Evolutionary conservation across 1,140 invertebrate species (phyloP).

Genomic region (Drosophila truncata): DNA sequence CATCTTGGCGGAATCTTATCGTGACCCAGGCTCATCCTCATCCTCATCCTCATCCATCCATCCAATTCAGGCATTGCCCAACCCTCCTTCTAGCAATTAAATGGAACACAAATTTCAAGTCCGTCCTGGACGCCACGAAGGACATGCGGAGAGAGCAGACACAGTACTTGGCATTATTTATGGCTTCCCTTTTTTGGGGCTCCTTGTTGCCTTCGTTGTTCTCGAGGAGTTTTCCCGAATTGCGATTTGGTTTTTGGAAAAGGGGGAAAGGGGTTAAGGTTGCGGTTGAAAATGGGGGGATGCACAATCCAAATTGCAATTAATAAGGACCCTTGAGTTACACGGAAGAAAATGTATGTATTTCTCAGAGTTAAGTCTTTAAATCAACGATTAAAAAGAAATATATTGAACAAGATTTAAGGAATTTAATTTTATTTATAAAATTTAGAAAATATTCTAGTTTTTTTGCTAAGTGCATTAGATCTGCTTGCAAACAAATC

Average conservation of each 20-base stretch:
- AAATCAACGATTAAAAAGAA: not conserved
- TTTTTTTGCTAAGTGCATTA: constrained; percentile 4
- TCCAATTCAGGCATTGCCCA: not conserved
- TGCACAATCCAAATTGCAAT: constrained; percentile 65
- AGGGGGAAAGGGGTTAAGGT: not conserved
- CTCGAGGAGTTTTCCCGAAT: constrained; percentile 55
- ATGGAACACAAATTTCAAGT: constrained; percentile 62
- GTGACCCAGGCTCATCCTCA: constrained; percentile 5
- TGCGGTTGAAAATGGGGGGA: constrained; percentile 14
- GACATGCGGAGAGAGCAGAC: constrained; percentile 44
- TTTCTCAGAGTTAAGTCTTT: not conserved
- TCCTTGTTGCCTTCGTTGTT: constrained; percentile 36
- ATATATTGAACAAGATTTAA: not conserved
- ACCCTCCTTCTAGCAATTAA: constrained; percentile 54
- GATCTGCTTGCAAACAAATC: constrained; percentile 35
- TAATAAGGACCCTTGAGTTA: constrained; percentile 50
- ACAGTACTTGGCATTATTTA: constrained; percentile 78
- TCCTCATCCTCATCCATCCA: not conserved
- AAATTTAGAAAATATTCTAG: not conserved
- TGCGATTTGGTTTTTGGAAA: constrained; percentile 11
- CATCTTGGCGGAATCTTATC: constrained; percentile 43
- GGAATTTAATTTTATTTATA: too few species aligned
- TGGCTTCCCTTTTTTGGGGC: constrained; percentile 57
- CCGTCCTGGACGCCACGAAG: constrained; percentile 20
- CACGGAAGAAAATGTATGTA: not conserved